phyloP scores from a whole-genome alignment of 2,888 invertebrate species.

The Oxytorus armatus region DNA sequence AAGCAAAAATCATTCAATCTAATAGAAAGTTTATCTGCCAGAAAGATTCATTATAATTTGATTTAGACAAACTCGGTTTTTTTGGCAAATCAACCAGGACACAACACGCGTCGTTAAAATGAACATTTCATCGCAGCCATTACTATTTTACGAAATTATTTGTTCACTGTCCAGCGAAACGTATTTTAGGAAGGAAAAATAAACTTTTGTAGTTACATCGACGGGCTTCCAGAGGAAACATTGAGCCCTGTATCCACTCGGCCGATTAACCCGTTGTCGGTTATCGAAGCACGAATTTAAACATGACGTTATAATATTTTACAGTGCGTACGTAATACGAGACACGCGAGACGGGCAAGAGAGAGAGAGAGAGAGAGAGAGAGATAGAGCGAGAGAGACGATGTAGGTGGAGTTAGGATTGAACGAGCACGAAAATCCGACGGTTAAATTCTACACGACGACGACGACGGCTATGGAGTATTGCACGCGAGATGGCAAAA shows the following conservation, averaged over 20 bases:
- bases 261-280: slow-evolving; percentile 3
- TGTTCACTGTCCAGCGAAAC: neutral
- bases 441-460: slow-evolving; percentile 8
- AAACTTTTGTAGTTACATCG: neutral
- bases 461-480: neutral
- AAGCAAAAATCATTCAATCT: no score
- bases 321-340: slow-evolving; percentile 13
- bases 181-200: neutral
- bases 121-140: neutral
- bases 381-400: neutral
- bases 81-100: no score
- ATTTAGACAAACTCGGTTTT: no score
- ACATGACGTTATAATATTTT: slow-evolving; percentile 16
- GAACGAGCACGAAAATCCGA: neutral
- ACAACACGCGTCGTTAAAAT: neutral
- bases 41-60: no score
- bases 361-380: neutral
- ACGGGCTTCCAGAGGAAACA: neutral
- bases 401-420: neutral
- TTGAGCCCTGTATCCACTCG: neutral
- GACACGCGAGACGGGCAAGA: slow-evolving; percentile 1
- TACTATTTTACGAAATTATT: neutral
- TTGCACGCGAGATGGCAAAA: slow-evolving; percentile 27
- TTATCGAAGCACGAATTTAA: slow-evolving; percentile 14
- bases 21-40: no score